These are phyloP conservation scores for Onychomys torridus DNA, from an alignment of 2,797 vertebrate species.

Conservation along the genomic window DNA sequence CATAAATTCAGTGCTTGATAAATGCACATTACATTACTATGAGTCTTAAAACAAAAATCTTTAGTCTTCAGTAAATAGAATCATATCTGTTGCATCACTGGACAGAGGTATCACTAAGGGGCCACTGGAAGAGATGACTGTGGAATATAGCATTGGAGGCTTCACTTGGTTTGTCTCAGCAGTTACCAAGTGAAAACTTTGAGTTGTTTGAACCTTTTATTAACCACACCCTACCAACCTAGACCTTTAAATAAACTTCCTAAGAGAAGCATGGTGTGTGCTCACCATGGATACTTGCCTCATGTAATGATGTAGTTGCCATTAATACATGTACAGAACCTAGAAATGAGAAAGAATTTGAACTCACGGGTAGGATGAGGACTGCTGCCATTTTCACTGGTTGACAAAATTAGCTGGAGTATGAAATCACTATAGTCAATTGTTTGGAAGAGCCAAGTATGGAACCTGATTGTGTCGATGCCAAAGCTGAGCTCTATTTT, in stretches of 20 bases:
- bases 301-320: background rate
- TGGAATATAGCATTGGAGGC: background rate
- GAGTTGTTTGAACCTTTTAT: conserved; percentile 14
- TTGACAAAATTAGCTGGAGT: background rate
- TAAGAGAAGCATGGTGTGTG: background rate
- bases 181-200: background rate
- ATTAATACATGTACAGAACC: background rate
- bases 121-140: background rate
- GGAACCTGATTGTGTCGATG: background rate
- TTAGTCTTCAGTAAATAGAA: conserved; percentile 32
- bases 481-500: conserved; percentile 24
- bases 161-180: conserved; percentile 39
- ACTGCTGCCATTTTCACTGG: background rate
- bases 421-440: background rate
- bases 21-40: background rate
- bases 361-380: background rate
- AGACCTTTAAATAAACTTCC: background rate
- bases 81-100: background rate
- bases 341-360: background rate
- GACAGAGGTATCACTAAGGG: background rate
- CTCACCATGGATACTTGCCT: background rate
- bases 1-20: background rate
- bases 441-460: conserved; percentile 9
- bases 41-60: conserved; percentile 18
- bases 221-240: background rate